Conservation (phyloP, 2,113 vertebrate genomes). For the Zosterops borbonicus region DNA sequence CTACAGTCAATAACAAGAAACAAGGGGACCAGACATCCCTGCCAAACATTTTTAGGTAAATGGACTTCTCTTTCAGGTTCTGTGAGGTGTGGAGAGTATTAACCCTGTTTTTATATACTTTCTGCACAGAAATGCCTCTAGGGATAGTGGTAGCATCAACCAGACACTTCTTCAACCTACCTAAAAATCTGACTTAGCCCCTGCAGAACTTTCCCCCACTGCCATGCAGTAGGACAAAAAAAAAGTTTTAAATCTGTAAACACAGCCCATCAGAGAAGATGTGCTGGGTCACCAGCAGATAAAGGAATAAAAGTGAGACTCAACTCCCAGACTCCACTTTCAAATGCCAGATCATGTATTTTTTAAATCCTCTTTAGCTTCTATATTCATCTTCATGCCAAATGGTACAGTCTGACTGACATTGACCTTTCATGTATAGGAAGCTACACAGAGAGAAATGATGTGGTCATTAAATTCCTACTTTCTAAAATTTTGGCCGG, state of each 20-base stretch:
- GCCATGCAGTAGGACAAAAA: not conserved
- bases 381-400: conserved; percentile 57
- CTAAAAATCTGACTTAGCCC: not conserved
- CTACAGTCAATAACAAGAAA: not conserved
- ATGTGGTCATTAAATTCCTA: conserved; percentile 22
- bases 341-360: conserved; percentile 56
- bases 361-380: conserved; percentile 64
- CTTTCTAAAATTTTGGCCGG: not conserved
- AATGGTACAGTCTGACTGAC: conserved; percentile 33
- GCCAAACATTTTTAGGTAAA: conserved; percentile 27
- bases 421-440: conserved; percentile 42
- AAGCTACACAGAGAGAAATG: not conserved
- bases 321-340: not conserved
- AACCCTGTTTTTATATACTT: not conserved
- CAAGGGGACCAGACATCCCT: not conserved
- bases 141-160: not conserved
- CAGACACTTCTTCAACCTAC: not conserved
- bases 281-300: not conserved
- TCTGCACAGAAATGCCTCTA: not conserved
- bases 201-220: not conserved
- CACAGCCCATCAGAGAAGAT: not conserved
- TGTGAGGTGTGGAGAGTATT: not conserved
- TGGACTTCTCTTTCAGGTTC: not conserved
- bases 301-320: conserved; percentile 23
- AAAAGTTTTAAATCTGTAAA: not conserved